phyloP scores from a whole-genome alignment of 2,888 invertebrate species.

The Drosophila melanosoma region DNA sequence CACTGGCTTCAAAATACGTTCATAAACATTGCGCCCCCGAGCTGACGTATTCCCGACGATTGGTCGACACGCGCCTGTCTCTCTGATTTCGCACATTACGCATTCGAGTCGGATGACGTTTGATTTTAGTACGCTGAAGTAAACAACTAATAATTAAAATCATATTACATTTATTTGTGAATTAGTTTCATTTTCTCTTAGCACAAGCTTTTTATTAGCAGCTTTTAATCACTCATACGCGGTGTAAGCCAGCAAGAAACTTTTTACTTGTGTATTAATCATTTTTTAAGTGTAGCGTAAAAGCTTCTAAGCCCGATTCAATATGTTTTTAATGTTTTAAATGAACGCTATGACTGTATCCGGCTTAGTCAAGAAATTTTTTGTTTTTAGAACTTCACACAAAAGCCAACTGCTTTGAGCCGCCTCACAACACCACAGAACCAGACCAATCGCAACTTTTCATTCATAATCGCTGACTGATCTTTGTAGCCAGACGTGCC shows the following conservation, averaged over 20 bases:
- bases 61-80: conserved; percentile 57
- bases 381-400: conserved; percentile 36
- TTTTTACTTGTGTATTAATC: neutral
- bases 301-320: neutral
- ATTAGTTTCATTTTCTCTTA: neutral
- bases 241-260: neutral
- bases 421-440: conserved; percentile 54
- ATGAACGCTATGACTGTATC: conserved; percentile 8
- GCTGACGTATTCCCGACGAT: conserved; percentile 60
- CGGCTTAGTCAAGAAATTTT: conserved; percentile 25
- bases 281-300: neutral
- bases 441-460: conserved; percentile 61
- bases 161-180: neutral
- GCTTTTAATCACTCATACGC: conserved; percentile 28
- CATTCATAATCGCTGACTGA: conserved; percentile 48
- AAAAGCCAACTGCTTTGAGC: conserved; percentile 68
- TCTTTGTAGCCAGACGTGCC: neutral
- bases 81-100: conserved; percentile 47
- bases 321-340: neutral
- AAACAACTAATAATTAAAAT: neutral
- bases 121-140: neutral
- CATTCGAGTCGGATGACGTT: conserved; percentile 58
- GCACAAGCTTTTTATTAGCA: conserved; percentile 14
- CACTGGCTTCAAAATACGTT: conserved; percentile 54
- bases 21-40: conserved; percentile 58